Percentiles rank a stretch among this genome's conserved stretches.
Evolutionary conservation across 2,113 vertebrate genomes (phyloP).

Genomic region (Sialia sialis): DNA sequence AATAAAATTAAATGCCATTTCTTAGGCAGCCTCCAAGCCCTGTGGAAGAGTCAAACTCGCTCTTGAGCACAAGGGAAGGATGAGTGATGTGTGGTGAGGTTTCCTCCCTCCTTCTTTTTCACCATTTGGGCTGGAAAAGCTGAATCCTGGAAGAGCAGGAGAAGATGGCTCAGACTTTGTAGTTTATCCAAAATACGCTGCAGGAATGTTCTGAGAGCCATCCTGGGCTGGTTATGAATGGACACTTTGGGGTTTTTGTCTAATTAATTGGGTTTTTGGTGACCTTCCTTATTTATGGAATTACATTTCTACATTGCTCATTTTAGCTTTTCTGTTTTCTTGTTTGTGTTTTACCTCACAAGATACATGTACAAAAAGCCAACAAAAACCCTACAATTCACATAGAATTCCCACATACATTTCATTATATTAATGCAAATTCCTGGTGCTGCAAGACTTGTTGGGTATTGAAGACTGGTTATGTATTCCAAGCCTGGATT

Average conservation of each 20-base stretch:
- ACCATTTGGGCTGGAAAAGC: neutral
- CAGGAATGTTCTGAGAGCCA: neutral
- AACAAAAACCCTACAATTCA: neutral
- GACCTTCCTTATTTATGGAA: neutral
- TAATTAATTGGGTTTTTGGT: neutral
- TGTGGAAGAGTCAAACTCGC: neutral
- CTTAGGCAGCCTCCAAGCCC: neutral
- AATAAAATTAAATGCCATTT: rapidly evolving
- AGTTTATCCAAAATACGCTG: neutral
- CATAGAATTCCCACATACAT: neutral
- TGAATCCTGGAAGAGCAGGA: neutral
- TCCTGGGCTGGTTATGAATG: neutral
- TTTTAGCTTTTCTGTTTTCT: neutral
- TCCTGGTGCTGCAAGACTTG: neutral
- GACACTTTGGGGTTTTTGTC: neutral
- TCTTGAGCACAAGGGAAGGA: neutral
- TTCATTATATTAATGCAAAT: conserved; percentile 34
- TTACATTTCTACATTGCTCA: rapidly evolving
- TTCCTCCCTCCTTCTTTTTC: neutral
- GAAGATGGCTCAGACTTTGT: neutral
- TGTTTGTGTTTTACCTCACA: neutral
- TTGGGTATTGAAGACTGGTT: neutral
- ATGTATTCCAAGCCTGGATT: conserved; percentile 20
- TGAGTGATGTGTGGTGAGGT: neutral
- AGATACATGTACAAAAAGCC: neutral